Evolutionary conservation across 2,113 vertebrate species (phyloP), one percentile per base, ranked within the genome.

Genomic region (Synchiropus splendidus): DNA sequence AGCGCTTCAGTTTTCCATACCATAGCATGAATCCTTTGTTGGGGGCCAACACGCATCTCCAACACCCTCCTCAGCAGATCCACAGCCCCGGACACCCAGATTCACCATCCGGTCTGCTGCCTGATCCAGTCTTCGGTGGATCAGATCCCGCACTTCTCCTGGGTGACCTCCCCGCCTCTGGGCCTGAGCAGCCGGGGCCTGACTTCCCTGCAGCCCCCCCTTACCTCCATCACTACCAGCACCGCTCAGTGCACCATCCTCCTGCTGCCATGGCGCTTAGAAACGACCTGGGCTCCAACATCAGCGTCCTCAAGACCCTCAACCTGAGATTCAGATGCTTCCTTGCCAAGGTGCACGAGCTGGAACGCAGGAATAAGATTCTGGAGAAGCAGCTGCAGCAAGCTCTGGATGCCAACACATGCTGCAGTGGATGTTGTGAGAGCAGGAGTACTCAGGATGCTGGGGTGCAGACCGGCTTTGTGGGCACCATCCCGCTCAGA

Each of bases 261-360:
- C 90, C 90, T 2, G 90, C 86, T 45, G 90, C 92, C 69, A 91
- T 92, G 89, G 94, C 91, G 9, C 83, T 97, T 18, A 88, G 94
- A 48, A 98, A 96, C 65, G 94, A 97, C 86, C 70, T 96, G 74
- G 94, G 94, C 38, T 97, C 92, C 77, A 98, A 98, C 85, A 97
- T 98, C 80, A 90, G 86, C 56, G 89, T 96, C 52, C 87, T 98
- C 16, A 97, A 98, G 79, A 92, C 91, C 4, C 89, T 97, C 39
- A 97, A 97, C 54, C 79, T 97, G 54, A 84, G 94, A 2, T 97
- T 97, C 78, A 84, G 92, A 36, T 97, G 94, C 80, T 97, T 97
- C 78, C 66, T 97, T 76, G 94, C 94, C 16, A 97, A 97, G 70
- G 94, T 97, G 48, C 94, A 97, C 16, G 92, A 97, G 51, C 64